Conservation (phyloP, 2,888 invertebrate genomes). For the Cataglyphis cursor region DNA sequence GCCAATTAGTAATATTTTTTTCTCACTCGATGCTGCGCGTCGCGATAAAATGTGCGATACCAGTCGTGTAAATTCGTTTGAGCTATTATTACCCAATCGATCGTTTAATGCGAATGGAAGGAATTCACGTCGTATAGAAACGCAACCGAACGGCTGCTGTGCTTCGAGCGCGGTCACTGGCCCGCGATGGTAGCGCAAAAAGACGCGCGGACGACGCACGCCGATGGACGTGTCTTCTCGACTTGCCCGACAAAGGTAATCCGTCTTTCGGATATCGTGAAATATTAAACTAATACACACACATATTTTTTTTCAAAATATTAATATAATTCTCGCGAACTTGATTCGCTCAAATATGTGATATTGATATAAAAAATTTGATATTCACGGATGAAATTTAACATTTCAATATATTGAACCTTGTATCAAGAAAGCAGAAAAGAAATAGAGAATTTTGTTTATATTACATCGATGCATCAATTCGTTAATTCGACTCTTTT, state of each 20-base stretch:
- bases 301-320: neutral
- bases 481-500: neutral
- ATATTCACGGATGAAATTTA: neutral
- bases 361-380: neutral
- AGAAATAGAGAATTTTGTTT: neutral
- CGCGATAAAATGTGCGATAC: constrained; percentile 14
- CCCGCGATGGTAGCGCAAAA: constrained; percentile 61
- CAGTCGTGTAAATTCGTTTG: constrained; percentile 32
- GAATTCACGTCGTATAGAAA: constrained; percentile 60
- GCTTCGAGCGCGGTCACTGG: constrained; percentile 68
- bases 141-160: constrained; percentile 68
- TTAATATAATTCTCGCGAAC: neutral
- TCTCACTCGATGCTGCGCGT: constrained; percentile 26
- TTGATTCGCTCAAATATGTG: neutral
- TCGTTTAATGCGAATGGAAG: constrained; percentile 58
- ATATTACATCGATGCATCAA: neutral
- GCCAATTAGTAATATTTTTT: constrained; percentile 25
- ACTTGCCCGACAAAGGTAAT: constrained; percentile 21
- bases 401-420: neutral
- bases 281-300: neutral
- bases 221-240: constrained; percentile 42
- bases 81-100: constrained; percentile 41
- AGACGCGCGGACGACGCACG: constrained; percentile 49
- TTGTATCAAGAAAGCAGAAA: neutral
- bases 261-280: constrained; percentile 24